A percentile compares a stretch with the other conserved stretches of the same genome.
Conservation (phyloP, 2,797 vertebrate genomes). For the Amblyraja radiata region DNA sequence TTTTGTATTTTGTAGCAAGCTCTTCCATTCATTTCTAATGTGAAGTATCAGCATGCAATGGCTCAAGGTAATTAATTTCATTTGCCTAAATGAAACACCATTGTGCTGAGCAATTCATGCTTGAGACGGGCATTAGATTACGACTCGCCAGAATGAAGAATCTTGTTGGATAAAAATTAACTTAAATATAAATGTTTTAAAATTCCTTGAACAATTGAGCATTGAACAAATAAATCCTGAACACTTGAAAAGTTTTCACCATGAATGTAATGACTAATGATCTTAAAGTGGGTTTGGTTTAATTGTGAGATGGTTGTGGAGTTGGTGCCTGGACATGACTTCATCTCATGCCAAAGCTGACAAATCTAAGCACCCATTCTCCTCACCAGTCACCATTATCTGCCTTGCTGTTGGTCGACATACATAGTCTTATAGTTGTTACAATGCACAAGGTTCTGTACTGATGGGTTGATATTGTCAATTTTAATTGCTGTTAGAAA, state of each 20-base stretch:
- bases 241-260: neutral
- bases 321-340: neutral
- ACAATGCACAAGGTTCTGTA: neutral
- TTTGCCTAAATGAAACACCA: neutral
- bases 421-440: neutral
- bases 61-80: slow-evolving; percentile 31
- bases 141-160: neutral
- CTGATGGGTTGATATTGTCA: neutral
- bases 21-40: neutral
- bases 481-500: neutral
- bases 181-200: neutral
- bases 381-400: neutral
- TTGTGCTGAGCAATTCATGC: neutral
- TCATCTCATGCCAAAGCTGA: neutral
- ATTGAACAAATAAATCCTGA: neutral
- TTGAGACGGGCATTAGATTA: neutral
- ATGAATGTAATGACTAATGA: neutral
- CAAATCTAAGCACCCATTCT: neutral
- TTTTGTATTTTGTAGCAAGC: too few species aligned
- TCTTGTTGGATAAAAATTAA: neutral
- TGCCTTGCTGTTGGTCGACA: neutral
- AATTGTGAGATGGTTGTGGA: neutral
- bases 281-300: neutral
- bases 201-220: neutral
- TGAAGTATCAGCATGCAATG: neutral